Evolutionary conservation across 2,888 invertebrate species (phyloP).

Genomic region (Loripinus fragilis): DNA sequence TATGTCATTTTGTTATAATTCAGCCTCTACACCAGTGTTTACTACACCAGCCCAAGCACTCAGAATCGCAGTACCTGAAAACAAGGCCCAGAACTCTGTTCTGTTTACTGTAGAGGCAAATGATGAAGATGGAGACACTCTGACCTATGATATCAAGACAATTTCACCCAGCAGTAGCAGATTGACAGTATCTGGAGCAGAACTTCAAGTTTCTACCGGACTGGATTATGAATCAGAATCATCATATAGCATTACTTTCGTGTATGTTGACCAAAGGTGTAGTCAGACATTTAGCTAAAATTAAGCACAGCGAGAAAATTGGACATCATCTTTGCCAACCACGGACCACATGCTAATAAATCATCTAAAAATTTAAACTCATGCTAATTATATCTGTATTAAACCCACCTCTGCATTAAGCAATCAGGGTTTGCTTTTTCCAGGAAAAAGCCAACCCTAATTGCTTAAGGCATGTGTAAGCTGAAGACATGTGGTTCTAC

Average conservation of each 20-base stretch:
- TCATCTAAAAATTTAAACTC: too few species aligned
- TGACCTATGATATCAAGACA: constrained; percentile 28
- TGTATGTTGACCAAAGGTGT: too few species aligned
- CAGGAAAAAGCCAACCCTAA: too few species aligned
- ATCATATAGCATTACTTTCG: constrained; percentile 31
- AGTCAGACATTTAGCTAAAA: too few species aligned
- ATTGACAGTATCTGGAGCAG: constrained; percentile 14
- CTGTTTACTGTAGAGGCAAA: constrained; percentile 27
- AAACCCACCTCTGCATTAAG: too few species aligned
- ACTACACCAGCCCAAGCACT: constrained; percentile 19
- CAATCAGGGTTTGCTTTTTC: too few species aligned
- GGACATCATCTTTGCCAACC: too few species aligned
- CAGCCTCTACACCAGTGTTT: constrained; percentile 31
- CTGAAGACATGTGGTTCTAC: too few species aligned
- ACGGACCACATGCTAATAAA: too few species aligned
- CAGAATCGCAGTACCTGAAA: constrained; percentile 10
- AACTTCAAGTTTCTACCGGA: constrained; percentile 12
- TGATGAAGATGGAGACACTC: constrained; percentile 25
- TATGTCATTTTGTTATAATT: neutral
- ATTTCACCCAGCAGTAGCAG: neutral
- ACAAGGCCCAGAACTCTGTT: constrained; percentile 1
- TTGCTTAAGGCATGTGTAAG: too few species aligned
- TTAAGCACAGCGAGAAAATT: too few species aligned
- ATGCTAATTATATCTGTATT: too few species aligned
- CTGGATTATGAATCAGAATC: constrained; percentile 36